These are phyloP conservation scores for Octopus sinensis DNA, from an alignment of 1,140 invertebrate genomes.

Conservation along the genomic window DNA sequence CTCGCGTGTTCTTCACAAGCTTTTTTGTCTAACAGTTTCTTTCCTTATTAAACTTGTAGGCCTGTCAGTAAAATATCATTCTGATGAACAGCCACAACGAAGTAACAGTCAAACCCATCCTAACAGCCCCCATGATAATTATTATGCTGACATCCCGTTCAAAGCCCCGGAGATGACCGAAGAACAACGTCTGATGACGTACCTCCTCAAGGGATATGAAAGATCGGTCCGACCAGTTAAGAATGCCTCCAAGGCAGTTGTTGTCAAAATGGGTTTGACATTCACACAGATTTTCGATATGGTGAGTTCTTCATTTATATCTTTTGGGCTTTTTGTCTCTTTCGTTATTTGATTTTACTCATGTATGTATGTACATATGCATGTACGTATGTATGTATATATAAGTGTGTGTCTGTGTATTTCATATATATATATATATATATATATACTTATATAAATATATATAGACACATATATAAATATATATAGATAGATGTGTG, in stretches of 20 bases:
- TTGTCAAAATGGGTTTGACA: constrained; percentile 64
- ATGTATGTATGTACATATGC: background rate
- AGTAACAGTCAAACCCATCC: background rate
- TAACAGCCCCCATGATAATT: background rate
- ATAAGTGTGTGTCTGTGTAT: background rate
- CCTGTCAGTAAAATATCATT: background rate
- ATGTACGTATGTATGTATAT: background rate
- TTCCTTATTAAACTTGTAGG: background rate
- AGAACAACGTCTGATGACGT: constrained; percentile 62
- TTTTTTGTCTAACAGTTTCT: background rate
- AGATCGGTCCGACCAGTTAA: constrained; percentile 62
- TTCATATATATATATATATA: background rate
- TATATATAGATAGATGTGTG: background rate
- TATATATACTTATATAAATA: background rate
- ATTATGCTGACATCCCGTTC: background rate
- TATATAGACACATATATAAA: background rate
- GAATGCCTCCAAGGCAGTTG: constrained; percentile 62
- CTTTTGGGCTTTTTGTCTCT: no score
- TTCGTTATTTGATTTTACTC: background rate
- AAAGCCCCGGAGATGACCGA: constrained; percentile 42
- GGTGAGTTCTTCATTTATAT: constrained; percentile 34
- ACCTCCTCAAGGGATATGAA: constrained; percentile 63
- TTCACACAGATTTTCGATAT: constrained; percentile 63
- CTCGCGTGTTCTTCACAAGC: background rate
- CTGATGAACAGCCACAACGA: background rate